Evolutionary conservation across 2,888 invertebrate genomes (phyloP).

Genomic region (Meta bourneti): DNA sequence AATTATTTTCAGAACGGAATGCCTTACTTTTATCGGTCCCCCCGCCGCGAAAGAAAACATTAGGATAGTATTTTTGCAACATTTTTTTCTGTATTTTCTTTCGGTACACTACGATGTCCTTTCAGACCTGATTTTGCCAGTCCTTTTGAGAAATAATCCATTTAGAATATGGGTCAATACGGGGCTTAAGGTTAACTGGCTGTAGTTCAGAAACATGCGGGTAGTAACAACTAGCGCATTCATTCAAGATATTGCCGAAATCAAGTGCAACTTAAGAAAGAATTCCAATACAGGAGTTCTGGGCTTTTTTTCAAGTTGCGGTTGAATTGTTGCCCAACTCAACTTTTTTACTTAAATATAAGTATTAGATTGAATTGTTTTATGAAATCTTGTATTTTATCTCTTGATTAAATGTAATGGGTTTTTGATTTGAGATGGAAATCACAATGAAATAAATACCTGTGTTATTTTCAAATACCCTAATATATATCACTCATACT

Average conservation of each 20-base stretch:
- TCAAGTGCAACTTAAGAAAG: conserved; percentile 18
- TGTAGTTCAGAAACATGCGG: conserved; percentile 46
- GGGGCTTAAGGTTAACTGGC: conserved; percentile 60
- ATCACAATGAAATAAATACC: too few relatives aligned
- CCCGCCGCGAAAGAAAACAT: conserved; percentile 31
- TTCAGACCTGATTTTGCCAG: conserved; percentile 44
- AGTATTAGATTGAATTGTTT: background rate
- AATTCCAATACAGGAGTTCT: background rate
- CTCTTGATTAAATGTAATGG: background rate
- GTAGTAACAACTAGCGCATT: conserved; percentile 20
- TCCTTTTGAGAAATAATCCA: conserved; percentile 52
- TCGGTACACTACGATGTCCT: conserved; percentile 36
- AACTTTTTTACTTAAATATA: background rate
- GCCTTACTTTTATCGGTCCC: conserved; percentile 2
- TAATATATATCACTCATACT: too few relatives aligned
- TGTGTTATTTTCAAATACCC: too few relatives aligned
- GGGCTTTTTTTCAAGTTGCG: conserved; percentile 2
- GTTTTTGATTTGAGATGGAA: background rate
- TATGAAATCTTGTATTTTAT: background rate
- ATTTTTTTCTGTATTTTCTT: conserved; percentile 38
- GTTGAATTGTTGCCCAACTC: background rate
- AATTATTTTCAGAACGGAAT: background rate
- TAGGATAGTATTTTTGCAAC: conserved; percentile 41
- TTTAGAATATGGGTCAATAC: conserved; percentile 55
- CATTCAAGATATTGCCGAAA: conserved; percentile 26